These are phyloP conservation scores for Hylaea fasciaria DNA, from an alignment of 2,888 invertebrate species.

Conservation along the genomic window DNA sequence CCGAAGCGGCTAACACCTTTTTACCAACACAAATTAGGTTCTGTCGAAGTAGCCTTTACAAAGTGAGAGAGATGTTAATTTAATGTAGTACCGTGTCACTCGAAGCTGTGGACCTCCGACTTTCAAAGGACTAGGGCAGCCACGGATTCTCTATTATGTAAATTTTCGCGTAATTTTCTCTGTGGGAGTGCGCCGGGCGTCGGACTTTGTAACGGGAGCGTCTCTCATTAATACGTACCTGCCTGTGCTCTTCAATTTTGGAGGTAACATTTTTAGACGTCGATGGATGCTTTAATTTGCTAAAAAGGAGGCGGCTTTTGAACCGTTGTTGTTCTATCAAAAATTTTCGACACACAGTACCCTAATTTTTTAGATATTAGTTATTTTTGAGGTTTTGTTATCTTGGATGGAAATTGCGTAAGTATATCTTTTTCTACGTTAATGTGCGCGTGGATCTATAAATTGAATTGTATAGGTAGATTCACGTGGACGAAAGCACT, in stretches of 20 bases:
- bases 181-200: conserved; percentile 57
- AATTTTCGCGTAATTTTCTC: conserved; percentile 82
- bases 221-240: conserved; percentile 77
- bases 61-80: conserved; percentile 82
- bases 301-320: conserved; percentile 1
- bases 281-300: conserved; percentile 24
- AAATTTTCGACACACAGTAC: too few relatives aligned
- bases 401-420: too few relatives aligned
- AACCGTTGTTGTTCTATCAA: neutral
- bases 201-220: conserved; percentile 79
- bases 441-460: too few relatives aligned
- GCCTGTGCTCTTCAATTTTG: conserved; percentile 67
- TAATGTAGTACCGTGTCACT: conserved; percentile 79
- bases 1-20: conserved; percentile 47
- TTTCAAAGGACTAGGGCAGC: conserved; percentile 80
- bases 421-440: too few relatives aligned
- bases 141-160: conserved; percentile 84
- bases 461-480: too few relatives aligned
- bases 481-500: too few relatives aligned
- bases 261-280: conserved; percentile 38
- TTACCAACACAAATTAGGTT: conserved; percentile 70
- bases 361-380: too few relatives aligned
- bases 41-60: conserved; percentile 65
- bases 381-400: too few relatives aligned
- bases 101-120: conserved; percentile 69